Evolutionary conservation across 2,797 vertebrate species (phyloP), one percentile per base, ranked within the genome.

Genomic region (Spondyliosoma cantharus): DNA sequence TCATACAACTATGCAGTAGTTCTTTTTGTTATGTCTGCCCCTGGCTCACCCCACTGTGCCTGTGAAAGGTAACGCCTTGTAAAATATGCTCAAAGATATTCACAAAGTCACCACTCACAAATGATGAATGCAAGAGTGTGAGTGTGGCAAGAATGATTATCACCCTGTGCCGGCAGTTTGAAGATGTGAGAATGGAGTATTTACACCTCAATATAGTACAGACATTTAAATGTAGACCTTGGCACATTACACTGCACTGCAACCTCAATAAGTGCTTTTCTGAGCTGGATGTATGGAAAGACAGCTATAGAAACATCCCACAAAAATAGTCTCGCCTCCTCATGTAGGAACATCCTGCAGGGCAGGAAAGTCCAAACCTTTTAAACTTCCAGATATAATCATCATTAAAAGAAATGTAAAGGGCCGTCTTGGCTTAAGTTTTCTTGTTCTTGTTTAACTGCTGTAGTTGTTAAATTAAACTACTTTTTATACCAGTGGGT

Each of bases 51-150:
- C 61, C 65, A 27, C 65, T 61, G 57, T 71, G 62, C 52, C 63
- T 67, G 19, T 72, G 64, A 82, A 85, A 75, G 48, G 71, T 77
- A 78, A 86, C 43, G 66, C 63, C 74, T 73, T 76, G 62, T 82
- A 68, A 80, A 86, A 86, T 80, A 76, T 73, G 43, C 53, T 83
- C 67, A 71, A 65, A 90, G 78, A 83, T 79, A 71, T 82, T 81
- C 72, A 86, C 61, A 88, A 74, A 37, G 60, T 85, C 83, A 81
- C 59, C 53, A 29, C 65, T 79, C 78, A 57, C 60, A 74, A 79
- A 62, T 64, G 71, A 81, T 77, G 69, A 72, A 85, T 76, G 76
- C 43, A 43, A 54, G 24, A 59, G 22, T 46, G 37, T 24, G 49
- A 75, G 27, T 72, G 78, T 68, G 49, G 76, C 42, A 22, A 52